These are phyloP conservation scores for Dipus sagitta DNA, from an alignment of 2,797 vertebrate species.

Conservation along the genomic window DNA sequence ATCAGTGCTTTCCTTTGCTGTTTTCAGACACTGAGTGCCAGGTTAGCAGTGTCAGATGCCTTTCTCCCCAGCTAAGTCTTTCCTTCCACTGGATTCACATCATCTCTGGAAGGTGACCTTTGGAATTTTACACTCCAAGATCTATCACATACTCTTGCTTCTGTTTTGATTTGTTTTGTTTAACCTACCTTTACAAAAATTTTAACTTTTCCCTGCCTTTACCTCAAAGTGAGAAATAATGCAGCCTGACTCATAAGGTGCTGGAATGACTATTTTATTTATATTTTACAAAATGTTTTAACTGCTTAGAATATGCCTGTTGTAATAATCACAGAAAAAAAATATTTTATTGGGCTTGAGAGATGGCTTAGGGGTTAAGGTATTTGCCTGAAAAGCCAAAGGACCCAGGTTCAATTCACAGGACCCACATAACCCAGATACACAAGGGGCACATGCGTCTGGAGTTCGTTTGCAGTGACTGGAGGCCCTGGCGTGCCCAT, in stretches of 20 bases:
- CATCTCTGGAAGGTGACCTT: not conserved
- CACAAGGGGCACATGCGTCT: no score
- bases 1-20: no score
- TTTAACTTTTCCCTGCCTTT: not conserved
- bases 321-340: not conserved
- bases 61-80: not conserved
- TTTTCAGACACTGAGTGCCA: not conserved
- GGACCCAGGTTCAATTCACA: no score
- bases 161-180: not conserved
- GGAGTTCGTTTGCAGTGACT: no score
- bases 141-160: not conserved
- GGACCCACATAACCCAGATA: no score
- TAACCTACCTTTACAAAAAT: not conserved
- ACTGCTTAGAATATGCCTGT: not conserved
- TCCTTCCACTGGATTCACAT: not conserved
- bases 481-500: no score
- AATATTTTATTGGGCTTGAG: no score
- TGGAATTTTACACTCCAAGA: not conserved
- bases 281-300: not conserved
- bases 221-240: not conserved
- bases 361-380: no score
- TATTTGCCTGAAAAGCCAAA: no score
- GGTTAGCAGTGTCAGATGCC: not conserved
- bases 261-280: not conserved
- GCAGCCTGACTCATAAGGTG: accelerated